Base-by-base conservation (phyloP, 2,113 vertebrate genomes). In the Prinia subflava region DNA sequence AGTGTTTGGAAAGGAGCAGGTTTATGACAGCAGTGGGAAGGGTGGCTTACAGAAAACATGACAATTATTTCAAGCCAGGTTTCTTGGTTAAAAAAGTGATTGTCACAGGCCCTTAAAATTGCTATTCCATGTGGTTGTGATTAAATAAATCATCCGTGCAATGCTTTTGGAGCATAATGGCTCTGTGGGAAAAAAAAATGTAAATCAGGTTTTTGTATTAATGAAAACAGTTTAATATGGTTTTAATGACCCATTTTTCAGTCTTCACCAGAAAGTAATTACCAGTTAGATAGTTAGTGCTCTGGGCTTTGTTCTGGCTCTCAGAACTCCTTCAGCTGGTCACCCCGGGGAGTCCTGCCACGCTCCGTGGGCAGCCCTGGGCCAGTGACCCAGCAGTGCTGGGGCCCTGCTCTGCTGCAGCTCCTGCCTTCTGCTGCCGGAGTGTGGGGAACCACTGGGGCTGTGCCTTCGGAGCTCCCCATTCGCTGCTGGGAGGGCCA, bases 221-320 rank as follows among this genome's bases (percentile, higher is more conserved):
- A 97, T 96, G 96, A 96, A 97, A 97, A 96, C 88, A 91, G 94
- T 96, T 96, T 97, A 97, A 96, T 97, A 96, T 92, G 95, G 93
- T 96, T 97, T 94, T 97, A 97, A 97, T 97, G 96, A 97, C 95
- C 96, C 96, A 96, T 97, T 97, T 97, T 97, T 97, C 92, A 97
- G 95, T 96, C 93, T 96, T 97, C 96, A 96, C 96, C 95, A 96
- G 96, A 97, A 97, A 97, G 96, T 97, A 97, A 97, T 97, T 97
- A 97, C 96, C 96, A 97, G 96, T 97, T 95, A 97, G 96, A 96
- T 96, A 97, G 95, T 91, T 93, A 96, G 93, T 96, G 95, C 95
- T 97, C 79, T 96, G 96, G 95, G 95, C 95, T 95, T 96, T 97
- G 94, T 96, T 95, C 85, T 81, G 88, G 76, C 90, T 87, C 95